Base-by-base conservation (phyloP, 2,113 vertebrate species). In the Ranitomeya imitator region DNA sequence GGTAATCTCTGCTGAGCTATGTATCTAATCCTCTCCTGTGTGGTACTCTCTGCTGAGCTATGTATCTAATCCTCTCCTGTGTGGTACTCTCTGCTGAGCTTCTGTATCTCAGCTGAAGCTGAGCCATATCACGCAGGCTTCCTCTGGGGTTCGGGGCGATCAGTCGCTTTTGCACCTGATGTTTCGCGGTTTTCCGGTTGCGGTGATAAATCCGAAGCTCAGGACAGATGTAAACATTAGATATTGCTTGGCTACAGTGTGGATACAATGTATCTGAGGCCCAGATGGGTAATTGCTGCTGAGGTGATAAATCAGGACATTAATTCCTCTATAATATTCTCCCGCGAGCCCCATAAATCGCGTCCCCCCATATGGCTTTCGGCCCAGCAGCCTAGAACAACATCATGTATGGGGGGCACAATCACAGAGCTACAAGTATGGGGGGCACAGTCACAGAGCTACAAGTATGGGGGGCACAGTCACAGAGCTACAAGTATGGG, bases 221-320 rank as follows among this genome's bases (percentile, higher is more conserved):
- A 31, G 69, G 10, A 15, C 37, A 45, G 37, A 76, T 8, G 8
- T 51, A 37, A 74, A 74, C 26, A 51, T 76, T 37, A 76, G 18
- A 9, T 9, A 37, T 9, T 13, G 37, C 37, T 18, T 19, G 26
- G 73, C 51, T 37, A 37, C 26, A n/a, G 11, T n/a, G 65, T 19
- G 26, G 73, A 76, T 37, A 37, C 26, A n/a, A 2, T n/a, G 65
- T 55, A 73, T 57, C 76, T 63, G 45, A 65, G n/a, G 13, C 21
- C 59, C 85, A 67, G 85, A 79, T 86, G 85, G 86, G 52, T 51
- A 31, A 59, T 79, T 51, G 37, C 76, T 67, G 10, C 18, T 18
- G 77, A 80, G 77, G 61, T 67, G 21, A 79, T 86, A 80, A 67
- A 86, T 69, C 6, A 61, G 15, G 12, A 23, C 60, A 69, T 86